These are phyloP conservation scores for Microtus agrestis DNA, from an alignment of 2,797 vertebrate species.

Conservation along the genomic window DNA sequence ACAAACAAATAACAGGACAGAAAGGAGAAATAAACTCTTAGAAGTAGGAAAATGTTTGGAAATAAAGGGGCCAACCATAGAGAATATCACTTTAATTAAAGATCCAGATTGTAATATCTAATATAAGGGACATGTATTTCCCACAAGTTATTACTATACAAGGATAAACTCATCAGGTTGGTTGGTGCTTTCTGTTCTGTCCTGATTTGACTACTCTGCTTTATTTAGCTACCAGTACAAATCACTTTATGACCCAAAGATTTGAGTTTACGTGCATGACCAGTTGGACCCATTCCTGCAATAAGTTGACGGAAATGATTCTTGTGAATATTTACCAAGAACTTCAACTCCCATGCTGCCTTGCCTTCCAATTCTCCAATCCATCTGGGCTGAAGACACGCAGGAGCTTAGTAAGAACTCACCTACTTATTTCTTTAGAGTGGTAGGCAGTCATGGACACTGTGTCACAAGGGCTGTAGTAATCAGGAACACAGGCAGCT, in stretches of 20 bases:
- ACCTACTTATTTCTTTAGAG: not conserved
- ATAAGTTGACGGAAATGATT: not conserved
- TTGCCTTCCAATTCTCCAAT: not conserved
- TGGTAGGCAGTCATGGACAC: not conserved
- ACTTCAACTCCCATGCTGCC: not conserved
- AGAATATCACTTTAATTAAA: not conserved
- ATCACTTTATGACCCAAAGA: not conserved
- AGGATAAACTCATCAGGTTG: not conserved
- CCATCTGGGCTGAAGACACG: not conserved
- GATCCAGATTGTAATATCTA: not conserved
- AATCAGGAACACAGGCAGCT: not conserved
- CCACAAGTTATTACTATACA: not conserved
- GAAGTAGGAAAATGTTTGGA: not conserved
- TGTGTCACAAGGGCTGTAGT: not conserved
- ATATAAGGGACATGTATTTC: not conserved
- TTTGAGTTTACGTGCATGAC: not conserved
- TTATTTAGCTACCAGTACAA: not conserved
- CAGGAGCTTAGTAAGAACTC: not conserved
- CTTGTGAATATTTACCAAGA: not conserved
- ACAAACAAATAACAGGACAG: not conserved
- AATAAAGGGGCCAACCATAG: not conserved
- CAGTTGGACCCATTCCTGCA: not conserved
- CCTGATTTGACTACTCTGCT: slow-evolving; percentile 7
- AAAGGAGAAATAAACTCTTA: not conserved
- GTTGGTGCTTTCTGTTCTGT: not conserved